Evolutionary conservation across 2,113 vertebrate species (phyloP), one percentile per base, ranked within the genome.

Genomic region (Amphilophus citrinellus): DNA sequence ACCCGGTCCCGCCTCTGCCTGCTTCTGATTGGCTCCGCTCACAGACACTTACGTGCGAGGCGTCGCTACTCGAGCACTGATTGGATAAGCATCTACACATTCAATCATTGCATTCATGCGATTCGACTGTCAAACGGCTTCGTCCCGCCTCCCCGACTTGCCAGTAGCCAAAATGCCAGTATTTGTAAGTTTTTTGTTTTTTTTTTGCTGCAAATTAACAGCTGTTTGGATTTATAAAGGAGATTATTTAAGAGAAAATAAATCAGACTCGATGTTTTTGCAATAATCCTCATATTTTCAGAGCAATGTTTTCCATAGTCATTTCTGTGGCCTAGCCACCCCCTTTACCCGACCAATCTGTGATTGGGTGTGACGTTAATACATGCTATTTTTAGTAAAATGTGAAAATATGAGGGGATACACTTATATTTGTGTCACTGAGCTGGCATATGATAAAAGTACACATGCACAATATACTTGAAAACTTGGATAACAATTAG

Each of bases 341-440:
- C 91, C 79, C 79, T 87, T 82, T 79, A 24, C 76, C 66, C 62
- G 22, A 82, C 84, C 71, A 58, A 88, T 92, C 91, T 88, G 84
- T 90, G 91, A 97, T 96, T 95, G 95, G 96, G 84, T 89, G 91
- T 94, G 91, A 94, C 89, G 92, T 85, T 91, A 90, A 82, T 76
- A 75, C 39, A 42, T 44, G 89, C 94, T 96, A 96, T 96, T 95
- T 96, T 94, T 96, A 96, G 96, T 92, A 86, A 90, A 89, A 92
- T 93, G 90, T 89, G 87, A 95, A 93, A 94, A 93, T 94, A 93
- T 89, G 88, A 89, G 80, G 84, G 56, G 35, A 87, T 88, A 93
- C 30, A 44, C 10, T 76, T 22, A 77, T 53, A 86, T 76, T 87
- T 76, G 59, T 84, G 82, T 80, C 73, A 37, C 30, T 79, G 17